Percentiles rank a stretch among this genome's conserved stretches.
Conservation (phyloP, 2,888 invertebrate genomes). For the Sipha maydis region DNA sequence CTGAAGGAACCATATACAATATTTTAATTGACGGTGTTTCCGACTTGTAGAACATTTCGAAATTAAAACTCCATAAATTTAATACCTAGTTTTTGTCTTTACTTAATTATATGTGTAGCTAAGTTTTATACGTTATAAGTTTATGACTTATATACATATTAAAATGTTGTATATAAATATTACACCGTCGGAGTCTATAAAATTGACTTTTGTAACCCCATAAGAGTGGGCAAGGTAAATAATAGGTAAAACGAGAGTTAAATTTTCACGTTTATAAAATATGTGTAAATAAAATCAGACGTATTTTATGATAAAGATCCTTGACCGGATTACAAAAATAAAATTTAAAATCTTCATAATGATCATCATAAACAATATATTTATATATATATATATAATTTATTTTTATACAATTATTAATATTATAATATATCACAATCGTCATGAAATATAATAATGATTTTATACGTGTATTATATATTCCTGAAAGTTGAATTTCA, state of each 20-base stretch:
- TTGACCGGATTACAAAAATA: not conserved
- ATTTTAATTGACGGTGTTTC: conserved; percentile 18
- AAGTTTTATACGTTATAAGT: not conserved
- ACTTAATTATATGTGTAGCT: not conserved
- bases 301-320: not conserved
- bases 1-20: not conserved
- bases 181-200: not conserved
- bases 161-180: not conserved
- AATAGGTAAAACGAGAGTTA: not conserved
- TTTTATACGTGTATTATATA: too few relatives aligned
- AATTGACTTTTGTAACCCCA: not conserved
- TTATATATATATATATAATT: too few relatives aligned
- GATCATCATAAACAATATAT: too few relatives aligned
- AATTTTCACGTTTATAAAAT: not conserved
- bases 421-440: too few relatives aligned
- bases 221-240: not conserved
- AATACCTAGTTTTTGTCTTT: not conserved
- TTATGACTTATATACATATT: not conserved
- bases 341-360: too few relatives aligned
- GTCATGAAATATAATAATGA: too few relatives aligned
- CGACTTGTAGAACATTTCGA: not conserved
- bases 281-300: not conserved
- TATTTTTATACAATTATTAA: too few relatives aligned
- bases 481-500: too few relatives aligned
- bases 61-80: not conserved